These are phyloP conservation scores for Drosophila anceps DNA, from an alignment of 2,888 invertebrate species.

Conservation along the genomic window DNA sequence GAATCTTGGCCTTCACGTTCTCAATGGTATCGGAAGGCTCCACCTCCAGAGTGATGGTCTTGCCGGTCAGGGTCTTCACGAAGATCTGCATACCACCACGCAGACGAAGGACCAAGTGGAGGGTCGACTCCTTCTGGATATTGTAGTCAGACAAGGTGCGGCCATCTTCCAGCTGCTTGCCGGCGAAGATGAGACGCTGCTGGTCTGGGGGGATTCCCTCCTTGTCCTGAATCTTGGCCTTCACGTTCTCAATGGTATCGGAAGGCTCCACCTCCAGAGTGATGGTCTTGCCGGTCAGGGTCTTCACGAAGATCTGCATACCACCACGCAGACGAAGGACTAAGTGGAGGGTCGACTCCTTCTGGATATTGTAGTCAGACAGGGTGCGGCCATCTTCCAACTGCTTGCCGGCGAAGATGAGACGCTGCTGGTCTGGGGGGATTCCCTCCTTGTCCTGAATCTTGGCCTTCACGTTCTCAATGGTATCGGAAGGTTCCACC, in stretches of 20 bases:
- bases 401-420: slow-evolving; percentile 87
- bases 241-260: slow-evolving; percentile 63
- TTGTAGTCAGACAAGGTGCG: slow-evolving; percentile 96
- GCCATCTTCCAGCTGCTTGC: slow-evolving; percentile 95
- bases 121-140: slow-evolving; percentile 96
- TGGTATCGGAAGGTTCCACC: slow-evolving; percentile 8
- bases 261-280: background rate
- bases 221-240: slow-evolving; percentile 76
- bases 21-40: slow-evolving; percentile 76
- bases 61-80: slow-evolving; percentile 56
- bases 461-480: slow-evolving; percentile 74
- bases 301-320: slow-evolving; percentile 68
- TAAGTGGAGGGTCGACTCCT: slow-evolving; percentile 95
- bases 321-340: slow-evolving; percentile 95
- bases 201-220: slow-evolving; percentile 78
- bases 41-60: slow-evolving; percentile 76
- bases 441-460: slow-evolving; percentile 78
- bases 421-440: slow-evolving; percentile 76
- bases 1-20: slow-evolving; percentile 79
- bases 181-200: slow-evolving; percentile 75
- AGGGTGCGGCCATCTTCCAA: slow-evolving; percentile 96
- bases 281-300: slow-evolving; percentile 28
- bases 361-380: slow-evolving; percentile 97
- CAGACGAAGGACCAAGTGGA: slow-evolving; percentile 94
- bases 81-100: slow-evolving; percentile 89